Evolutionary conservation across 2,797 vertebrate genomes (phyloP).

Genomic region (Lerista edwardsae): DNA sequence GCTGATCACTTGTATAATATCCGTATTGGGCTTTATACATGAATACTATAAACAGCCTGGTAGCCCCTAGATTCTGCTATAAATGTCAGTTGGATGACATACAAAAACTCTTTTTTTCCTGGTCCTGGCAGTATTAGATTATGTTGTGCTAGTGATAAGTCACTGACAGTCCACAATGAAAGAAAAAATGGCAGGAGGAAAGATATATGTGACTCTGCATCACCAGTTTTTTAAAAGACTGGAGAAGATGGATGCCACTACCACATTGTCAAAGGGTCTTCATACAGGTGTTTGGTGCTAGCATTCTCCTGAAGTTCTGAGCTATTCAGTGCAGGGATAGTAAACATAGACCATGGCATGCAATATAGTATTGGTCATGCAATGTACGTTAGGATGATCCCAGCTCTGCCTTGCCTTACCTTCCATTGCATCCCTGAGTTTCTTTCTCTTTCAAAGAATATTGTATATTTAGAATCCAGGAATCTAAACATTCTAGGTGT

Average conservation of each 20-base stretch:
- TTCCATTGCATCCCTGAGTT: constrained; percentile 33
- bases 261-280: constrained; percentile 2
- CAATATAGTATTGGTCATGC: constrained; percentile 34
- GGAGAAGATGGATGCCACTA: constrained; percentile 27
- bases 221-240: constrained; percentile 48
- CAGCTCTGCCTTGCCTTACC: constrained; percentile 45
- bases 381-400: constrained; percentile 15
- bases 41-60: background rate
- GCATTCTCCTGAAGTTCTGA: constrained; percentile 7
- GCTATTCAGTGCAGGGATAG: background rate
- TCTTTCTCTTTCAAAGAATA: constrained; percentile 28
- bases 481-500: constrained; percentile 34
- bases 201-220: constrained; percentile 28
- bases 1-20: background rate
- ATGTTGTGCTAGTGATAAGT: constrained; percentile 12
- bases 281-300: constrained; percentile 29
- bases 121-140: constrained; percentile 11
- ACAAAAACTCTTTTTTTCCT: background rate
- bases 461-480: background rate
- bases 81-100: background rate
- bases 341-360: background rate
- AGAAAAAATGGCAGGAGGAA: constrained; percentile 37
- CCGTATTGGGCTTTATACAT: background rate
- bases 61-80: background rate
- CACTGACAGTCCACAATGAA: constrained; percentile 20